These are phyloP conservation scores for Xiphophorus maculatus DNA, from an alignment of 2,113 vertebrate species.

Conservation along the genomic window DNA sequence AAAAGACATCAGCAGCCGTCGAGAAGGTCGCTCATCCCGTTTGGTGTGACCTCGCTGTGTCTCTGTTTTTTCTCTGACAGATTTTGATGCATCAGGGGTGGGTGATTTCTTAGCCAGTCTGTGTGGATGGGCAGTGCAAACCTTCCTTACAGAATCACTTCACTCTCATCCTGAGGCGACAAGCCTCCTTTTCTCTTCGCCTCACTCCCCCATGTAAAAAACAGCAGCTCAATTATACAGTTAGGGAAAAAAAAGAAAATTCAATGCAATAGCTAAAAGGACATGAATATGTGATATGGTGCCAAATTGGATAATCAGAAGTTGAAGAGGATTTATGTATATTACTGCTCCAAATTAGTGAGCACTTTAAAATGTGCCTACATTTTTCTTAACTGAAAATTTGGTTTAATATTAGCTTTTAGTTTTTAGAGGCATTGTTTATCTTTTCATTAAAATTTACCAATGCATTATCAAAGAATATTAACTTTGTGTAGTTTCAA, in stretches of 20 bases:
- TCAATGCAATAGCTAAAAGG: not conserved
- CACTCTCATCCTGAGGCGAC: slow-evolving; percentile 62
- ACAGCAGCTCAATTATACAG: slow-evolving; percentile 32
- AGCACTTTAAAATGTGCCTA: no score
- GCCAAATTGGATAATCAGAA: not conserved
- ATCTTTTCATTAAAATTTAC: no score
- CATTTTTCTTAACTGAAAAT: no score
- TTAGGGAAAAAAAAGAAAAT: slow-evolving; percentile 7
- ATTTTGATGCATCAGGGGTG: slow-evolving; percentile 75
- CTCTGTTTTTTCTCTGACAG: slow-evolving; percentile 65
- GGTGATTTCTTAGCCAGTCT: slow-evolving; percentile 50
- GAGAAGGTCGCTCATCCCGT: slow-evolving; percentile 62
- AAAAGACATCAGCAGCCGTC: slow-evolving; percentile 72
- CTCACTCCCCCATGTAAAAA: slow-evolving; percentile 6
- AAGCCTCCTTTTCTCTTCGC: slow-evolving; percentile 34
- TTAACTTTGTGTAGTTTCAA: no score
- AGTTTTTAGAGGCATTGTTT: no score
- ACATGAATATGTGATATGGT: not conserved
- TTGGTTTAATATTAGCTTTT: no score
- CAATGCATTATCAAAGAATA: no score
- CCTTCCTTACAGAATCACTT: slow-evolving; percentile 40
- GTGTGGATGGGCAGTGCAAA: slow-evolving; percentile 41
- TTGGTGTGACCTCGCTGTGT: slow-evolving; percentile 53
- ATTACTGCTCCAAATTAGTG: not conserved
- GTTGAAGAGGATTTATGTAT: not conserved